Evolutionary conservation across 2,888 invertebrate genomes (phyloP).

Genomic region (Dioctria linearis): DNA sequence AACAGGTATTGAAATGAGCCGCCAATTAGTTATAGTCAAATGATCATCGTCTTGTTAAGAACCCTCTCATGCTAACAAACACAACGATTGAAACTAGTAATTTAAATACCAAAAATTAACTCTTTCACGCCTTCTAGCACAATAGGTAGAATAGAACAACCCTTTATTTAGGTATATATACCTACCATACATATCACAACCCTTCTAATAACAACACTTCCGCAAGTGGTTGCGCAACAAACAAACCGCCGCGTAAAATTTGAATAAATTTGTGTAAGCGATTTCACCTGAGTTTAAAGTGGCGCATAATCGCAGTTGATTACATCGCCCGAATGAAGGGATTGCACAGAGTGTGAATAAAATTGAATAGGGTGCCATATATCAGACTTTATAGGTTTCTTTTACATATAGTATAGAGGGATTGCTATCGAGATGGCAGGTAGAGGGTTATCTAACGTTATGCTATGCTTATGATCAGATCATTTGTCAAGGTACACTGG

Average conservation of each 20-base stretch:
- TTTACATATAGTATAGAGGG: constrained; percentile 20
- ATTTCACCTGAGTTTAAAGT: constrained; percentile 41
- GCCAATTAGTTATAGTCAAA: constrained; percentile 16
- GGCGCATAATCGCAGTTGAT: constrained; percentile 34
- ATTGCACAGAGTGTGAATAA: constrained; percentile 29
- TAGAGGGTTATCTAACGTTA: constrained; percentile 10
- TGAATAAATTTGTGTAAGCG: constrained; percentile 56
- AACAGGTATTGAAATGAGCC: constrained; percentile 28
- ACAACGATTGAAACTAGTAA: background rate
- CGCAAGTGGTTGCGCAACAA: constrained; percentile 18
- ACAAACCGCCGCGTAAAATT: constrained; percentile 47
- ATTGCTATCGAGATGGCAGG: background rate
- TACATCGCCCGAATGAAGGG: constrained; percentile 27
- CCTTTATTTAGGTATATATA: constrained; percentile 1
- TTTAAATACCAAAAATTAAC: constrained; percentile 47
- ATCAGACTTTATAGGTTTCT: background rate
- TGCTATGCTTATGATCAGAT: background rate
- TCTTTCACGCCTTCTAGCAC: constrained; percentile 19
- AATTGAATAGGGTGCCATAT: constrained; percentile 30
- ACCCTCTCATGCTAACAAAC: background rate
- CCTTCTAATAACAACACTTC: constrained; percentile 34
- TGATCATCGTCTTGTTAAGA: background rate
- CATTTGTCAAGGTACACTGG: constrained; percentile 48
- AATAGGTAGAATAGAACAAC: background rate
- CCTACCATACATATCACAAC: constrained; percentile 28